phyloP scores from a whole-genome alignment of 2,113 vertebrate genomes.

The Saccopteryx leptura region DNA sequence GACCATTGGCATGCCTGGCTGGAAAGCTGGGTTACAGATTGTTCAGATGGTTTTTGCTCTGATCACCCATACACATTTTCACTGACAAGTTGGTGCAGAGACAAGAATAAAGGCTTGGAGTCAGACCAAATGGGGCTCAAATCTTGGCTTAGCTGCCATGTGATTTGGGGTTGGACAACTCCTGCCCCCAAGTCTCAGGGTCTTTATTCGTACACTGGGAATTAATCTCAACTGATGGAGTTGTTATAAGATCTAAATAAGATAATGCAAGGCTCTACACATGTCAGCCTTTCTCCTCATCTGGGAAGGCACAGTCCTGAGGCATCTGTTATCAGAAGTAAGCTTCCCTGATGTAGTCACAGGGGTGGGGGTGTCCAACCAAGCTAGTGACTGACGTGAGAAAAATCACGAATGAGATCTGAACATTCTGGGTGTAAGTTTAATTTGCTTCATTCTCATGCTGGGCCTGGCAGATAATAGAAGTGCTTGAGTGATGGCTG shows the following conservation, averaged over 20 bases:
- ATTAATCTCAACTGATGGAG: not conserved
- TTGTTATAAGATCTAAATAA: accelerated
- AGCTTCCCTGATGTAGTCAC: no score
- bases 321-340: not conserved
- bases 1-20: accelerated
- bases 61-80: not conserved
- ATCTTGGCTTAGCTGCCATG: not conserved
- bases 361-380: accelerated
- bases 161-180: not conserved
- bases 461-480: not conserved
- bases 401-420: not conserved
- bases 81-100: not conserved
- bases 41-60: not conserved
- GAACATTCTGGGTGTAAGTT: accelerated
- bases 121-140: not conserved
- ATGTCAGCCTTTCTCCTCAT: not conserved
- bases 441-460: not conserved
- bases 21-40: not conserved
- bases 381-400: not conserved
- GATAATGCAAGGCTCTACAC: accelerated
- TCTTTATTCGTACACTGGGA: not conserved
- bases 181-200: no score
- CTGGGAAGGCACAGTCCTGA: not conserved
- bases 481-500: not conserved
- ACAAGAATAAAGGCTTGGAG: accelerated